Conservation (phyloP, 2,888 invertebrate genomes). For the Parelbella ahira region DNA sequence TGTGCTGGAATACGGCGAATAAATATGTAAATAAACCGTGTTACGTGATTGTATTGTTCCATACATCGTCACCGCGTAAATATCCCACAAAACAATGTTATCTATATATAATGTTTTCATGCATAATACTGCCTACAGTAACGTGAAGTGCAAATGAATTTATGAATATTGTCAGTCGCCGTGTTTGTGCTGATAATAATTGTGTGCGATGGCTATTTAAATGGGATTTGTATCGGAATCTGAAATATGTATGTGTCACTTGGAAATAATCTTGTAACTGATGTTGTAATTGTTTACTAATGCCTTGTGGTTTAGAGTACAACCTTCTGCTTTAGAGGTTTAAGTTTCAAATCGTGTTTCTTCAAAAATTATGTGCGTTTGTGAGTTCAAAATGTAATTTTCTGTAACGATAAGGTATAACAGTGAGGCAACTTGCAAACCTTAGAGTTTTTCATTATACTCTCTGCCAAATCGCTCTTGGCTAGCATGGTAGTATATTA, state of each 20-base stretch:
- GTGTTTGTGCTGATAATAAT: conserved; percentile 5
- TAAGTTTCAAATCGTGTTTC: too few species aligned
- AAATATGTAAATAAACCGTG: conserved; percentile 10
- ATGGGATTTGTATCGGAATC: conserved; percentile 2
- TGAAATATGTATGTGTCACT: conserved; percentile 1
- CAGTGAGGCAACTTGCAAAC: too few species aligned
- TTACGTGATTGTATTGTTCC: conserved; percentile 7
- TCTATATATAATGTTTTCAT: conserved; percentile 14
- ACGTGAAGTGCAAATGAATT: conserved; percentile 7
- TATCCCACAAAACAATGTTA: conserved; percentile 15
- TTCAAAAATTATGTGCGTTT: too few species aligned
- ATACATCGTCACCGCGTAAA: conserved; percentile 4
- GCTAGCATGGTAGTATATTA: too few species aligned
- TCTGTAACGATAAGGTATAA: too few species aligned
- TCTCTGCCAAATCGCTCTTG: too few species aligned
- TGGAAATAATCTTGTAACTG: too few species aligned
- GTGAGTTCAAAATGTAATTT: too few species aligned
- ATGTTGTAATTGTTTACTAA: background rate
- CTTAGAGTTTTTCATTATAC: too few species aligned
- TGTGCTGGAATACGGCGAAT: conserved; percentile 7
- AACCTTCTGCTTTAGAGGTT: too few species aligned
- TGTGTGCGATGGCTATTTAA: background rate
- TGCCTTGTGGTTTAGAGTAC: background rate
- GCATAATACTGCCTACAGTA: conserved; percentile 3
- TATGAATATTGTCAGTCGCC: conserved; percentile 3